Percentiles rank a stretch among this genome's conserved stretches.
These are phyloP conservation scores for Chamaea fasciata DNA, from an alignment of 2,113 vertebrate species.

Conservation along the genomic window DNA sequence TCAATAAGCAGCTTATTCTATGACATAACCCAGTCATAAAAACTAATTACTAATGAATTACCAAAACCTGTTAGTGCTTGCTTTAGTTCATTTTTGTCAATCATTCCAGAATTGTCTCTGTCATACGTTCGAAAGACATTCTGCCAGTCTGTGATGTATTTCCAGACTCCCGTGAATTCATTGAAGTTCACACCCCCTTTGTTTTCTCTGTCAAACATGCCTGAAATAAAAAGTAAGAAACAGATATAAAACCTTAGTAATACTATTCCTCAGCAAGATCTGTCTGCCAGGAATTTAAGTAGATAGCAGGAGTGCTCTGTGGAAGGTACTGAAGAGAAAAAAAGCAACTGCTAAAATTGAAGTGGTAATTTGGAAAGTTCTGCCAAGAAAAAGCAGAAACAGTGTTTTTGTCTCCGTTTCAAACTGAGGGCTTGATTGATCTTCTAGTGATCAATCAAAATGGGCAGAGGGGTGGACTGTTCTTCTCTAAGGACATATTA, in stretches of 20 bases:
- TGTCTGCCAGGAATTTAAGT: background rate
- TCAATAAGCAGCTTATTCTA: background rate
- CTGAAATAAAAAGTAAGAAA: constrained; percentile 66
- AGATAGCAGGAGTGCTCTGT: background rate
- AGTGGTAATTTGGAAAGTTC: background rate
- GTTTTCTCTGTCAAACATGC: constrained; percentile 98
- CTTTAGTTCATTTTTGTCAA: constrained; percentile 95
- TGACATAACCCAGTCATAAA: background rate
- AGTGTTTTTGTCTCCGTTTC: background rate
- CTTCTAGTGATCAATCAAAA: background rate
- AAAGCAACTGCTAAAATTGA: background rate
- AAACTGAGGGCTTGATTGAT: background rate
- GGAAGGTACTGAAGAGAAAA: background rate
- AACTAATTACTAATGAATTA: constrained; percentile 74
- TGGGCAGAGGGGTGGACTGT: background rate
- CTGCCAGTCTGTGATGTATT: constrained; percentile 98
- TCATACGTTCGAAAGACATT: constrained; percentile 97
- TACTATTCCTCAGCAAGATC: background rate
- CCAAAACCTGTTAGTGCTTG: constrained; percentile 97
- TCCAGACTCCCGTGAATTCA: constrained; percentile 97
- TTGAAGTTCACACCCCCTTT: constrained; percentile 97
- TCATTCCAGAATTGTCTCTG: constrained; percentile 96
- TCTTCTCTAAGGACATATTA: background rate
- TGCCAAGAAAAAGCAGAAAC: background rate
- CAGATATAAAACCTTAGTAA: background rate